Evolutionary conservation across 2,888 invertebrate species (phyloP).

Genomic region (Drosophila prostipennis): DNA sequence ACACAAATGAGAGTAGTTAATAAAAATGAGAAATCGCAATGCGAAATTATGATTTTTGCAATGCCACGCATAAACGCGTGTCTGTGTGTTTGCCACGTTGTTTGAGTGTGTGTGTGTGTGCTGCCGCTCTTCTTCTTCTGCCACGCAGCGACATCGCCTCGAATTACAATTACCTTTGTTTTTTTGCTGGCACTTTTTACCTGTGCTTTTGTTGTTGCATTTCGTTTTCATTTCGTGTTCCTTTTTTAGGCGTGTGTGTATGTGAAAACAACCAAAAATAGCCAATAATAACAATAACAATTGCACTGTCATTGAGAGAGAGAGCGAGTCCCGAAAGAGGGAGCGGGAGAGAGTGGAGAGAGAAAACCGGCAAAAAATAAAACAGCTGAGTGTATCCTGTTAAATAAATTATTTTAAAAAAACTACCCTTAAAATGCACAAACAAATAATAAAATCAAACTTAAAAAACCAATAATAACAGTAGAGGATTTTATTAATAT

Average conservation of each 20-base stretch:
- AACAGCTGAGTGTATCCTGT: constrained; percentile 16
- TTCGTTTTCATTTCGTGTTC: constrained; percentile 21
- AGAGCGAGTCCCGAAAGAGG: constrained; percentile 13
- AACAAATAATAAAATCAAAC: background rate
- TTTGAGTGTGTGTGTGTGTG: constrained; percentile 6
- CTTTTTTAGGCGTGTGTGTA: constrained; percentile 29
- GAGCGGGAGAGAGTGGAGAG: constrained; percentile 6
- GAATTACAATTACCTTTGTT: constrained; percentile 37
- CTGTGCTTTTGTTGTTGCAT: constrained; percentile 19
- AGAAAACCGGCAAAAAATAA: constrained; percentile 34
- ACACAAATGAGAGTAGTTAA: background rate
- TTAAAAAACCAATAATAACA: background rate
- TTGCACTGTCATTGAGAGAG: constrained; percentile 33
- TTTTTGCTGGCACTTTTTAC: constrained; percentile 10
- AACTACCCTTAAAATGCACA: background rate
- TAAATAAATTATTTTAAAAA: background rate
- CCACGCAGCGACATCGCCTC: constrained; percentile 48
- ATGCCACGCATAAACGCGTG: constrained; percentile 35
- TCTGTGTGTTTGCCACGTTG: constrained; percentile 15
- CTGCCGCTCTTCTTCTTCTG: constrained; percentile 26
- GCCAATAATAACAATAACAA: constrained; percentile 47
- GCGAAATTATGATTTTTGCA: background rate
- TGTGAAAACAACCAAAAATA: constrained; percentile 40
- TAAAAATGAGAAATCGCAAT: background rate
- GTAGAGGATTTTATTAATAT: background rate